Evolutionary conservation across 2,797 vertebrate species (phyloP).

Genomic region (Hydrolagus colliei): DNA sequence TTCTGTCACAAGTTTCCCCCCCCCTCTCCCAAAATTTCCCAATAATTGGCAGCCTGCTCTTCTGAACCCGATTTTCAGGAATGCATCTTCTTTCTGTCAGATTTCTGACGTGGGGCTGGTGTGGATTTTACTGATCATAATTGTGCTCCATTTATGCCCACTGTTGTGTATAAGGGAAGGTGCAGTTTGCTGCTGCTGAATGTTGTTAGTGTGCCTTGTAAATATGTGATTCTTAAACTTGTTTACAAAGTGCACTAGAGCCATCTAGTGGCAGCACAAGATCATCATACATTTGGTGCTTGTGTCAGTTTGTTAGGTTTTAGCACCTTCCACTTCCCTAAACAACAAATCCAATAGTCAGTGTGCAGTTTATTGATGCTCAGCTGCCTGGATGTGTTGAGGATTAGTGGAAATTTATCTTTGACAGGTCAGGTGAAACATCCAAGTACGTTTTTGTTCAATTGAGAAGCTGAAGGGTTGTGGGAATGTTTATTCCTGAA

Average conservation of each 20-base stretch:
- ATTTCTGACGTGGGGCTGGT: not conserved
- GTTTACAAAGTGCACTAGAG: not conserved
- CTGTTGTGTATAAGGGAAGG: not conserved
- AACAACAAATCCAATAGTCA: not conserved
- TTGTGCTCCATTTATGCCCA: not conserved
- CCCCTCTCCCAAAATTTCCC: not conserved
- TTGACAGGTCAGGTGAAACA: not conserved
- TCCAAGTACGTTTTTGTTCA: not conserved
- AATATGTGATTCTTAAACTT: not conserved
- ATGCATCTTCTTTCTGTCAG: slow-evolving; percentile 6
- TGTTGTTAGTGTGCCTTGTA: not conserved
- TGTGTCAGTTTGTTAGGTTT: not conserved
- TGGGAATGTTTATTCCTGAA: slow-evolving; percentile 11
- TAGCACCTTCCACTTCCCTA: not conserved
- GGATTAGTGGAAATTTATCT: not conserved
- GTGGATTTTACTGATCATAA: not conserved
- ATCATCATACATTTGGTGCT: not conserved
- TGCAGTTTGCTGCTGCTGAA: not conserved
- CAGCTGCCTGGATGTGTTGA: not conserved
- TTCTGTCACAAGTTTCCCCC: not conserved
- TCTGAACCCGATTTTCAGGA: not conserved
- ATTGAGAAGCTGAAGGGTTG: not conserved
- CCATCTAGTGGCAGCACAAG: not conserved
- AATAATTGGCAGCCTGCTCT: not conserved
- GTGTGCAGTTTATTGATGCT: not conserved